These are phyloP conservation scores for Dendrolimus pini DNA, from an alignment of 2,888 invertebrate genomes.

Conservation along the genomic window DNA sequence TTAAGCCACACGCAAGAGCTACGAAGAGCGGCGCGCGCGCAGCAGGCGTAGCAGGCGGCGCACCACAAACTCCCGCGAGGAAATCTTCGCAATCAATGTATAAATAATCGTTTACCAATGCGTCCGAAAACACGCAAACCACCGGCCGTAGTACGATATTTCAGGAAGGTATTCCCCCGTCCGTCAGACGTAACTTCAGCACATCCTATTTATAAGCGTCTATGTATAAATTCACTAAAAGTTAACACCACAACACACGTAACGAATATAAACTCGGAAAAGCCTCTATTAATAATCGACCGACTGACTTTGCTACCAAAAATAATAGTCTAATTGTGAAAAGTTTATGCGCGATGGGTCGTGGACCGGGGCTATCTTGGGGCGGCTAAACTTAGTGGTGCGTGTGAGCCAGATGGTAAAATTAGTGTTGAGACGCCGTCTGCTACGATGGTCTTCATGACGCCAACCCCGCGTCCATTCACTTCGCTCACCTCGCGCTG, in stretches of 20 bases:
- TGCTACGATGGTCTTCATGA: constrained; percentile 65
- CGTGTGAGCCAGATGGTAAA: constrained; percentile 74
- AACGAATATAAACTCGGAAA: constrained; percentile 78
- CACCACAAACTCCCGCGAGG: constrained; percentile 29
- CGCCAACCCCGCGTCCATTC: constrained; percentile 61
- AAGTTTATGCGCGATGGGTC: constrained; percentile 77
- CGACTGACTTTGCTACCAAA: constrained; percentile 78
- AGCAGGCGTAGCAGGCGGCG: constrained; percentile 20
- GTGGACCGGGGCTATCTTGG: constrained; percentile 77
- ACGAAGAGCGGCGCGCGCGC: constrained; percentile 15
- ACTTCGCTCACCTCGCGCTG: constrained; percentile 48
- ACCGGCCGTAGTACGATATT: constrained; percentile 74
- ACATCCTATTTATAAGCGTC: constrained; percentile 77
- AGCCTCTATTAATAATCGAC: constrained; percentile 78
- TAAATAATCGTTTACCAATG: constrained; percentile 77
- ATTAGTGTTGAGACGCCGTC: constrained; percentile 74
- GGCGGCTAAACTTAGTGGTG: constrained; percentile 78
- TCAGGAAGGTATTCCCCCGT: constrained; percentile 77
- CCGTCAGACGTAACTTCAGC: constrained; percentile 76
- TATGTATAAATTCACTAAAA: constrained; percentile 78
- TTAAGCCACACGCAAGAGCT: constrained; percentile 15
- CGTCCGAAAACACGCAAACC: constrained; percentile 74
- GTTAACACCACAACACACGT: constrained; percentile 77
- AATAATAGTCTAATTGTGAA: constrained; percentile 79
- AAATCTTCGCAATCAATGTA: constrained; percentile 65